Base-by-base conservation (phyloP, 2,888 invertebrate species). In the Acrocera orbiculus region DNA sequence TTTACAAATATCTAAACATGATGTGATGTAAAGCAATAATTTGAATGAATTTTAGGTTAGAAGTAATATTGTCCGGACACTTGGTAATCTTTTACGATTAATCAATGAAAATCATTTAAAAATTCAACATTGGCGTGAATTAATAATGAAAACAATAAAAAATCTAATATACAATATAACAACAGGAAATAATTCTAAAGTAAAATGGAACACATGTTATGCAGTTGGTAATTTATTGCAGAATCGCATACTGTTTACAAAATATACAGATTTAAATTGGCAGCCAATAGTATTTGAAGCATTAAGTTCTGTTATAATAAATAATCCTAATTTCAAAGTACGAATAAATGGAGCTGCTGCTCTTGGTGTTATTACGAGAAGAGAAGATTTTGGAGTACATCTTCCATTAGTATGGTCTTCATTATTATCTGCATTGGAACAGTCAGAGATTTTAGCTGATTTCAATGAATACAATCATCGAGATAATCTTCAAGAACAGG, bases 131-230 rank as follows among this genome's bases (percentile, higher is more conserved):
- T 62, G 72, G 43, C 65, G 63, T 42, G 58, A 63, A 23, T 57
- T 70, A 32, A 64, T 70, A 35, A 67, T 70, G 43, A 53, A 56
- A 2, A 75, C 76, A 4, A 68, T 83, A 40, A 60, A 63, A 42
- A 70, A 71, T 45, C 63, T 90, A 27, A 62, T 80, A 33, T 71
- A 73, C 44, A 77, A 74, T 53, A 72, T 79, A 13, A 69, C 67
- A 7, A 66, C 68, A 23, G 77, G 76, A 17, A 69, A 70, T 31
- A 76, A 76, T 53, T 81, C 86, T 70, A 89, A 89, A 64, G 83
- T 86, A 23, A 69, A 85, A 33, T 90, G 90, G 90, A 90, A 90
- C 58, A 77, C 87, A 2, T 90, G 89, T 54, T 81, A 87, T 53
- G 86, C 87, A 2, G 60, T 87, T 36, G 81, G 85, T 16, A 81